Base-by-base conservation (phyloP, 2,888 invertebrate species). In the Neocrepidodera transversa region DNA sequence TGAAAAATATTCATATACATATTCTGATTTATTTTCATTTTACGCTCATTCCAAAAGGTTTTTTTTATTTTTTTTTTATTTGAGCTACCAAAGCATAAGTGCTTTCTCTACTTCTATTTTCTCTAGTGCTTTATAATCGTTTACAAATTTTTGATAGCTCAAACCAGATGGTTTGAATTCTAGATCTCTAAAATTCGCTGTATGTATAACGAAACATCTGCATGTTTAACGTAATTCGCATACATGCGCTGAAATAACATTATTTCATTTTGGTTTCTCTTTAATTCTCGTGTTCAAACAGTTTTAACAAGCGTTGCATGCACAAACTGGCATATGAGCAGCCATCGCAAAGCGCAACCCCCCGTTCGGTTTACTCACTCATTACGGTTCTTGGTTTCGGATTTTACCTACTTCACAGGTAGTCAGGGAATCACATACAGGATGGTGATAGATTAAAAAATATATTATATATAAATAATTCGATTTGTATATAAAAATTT, bases 231-330 rank as follows among this genome's bases (percentile, higher is more conserved):
- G 47, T 57, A 55, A 43, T 63, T 58, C 55, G 26, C 54, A 60
- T 60, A 58, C 54, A 63, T 58, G 54, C 54, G 51, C 53, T 45
- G 40, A 60, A 63, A 58, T 57, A 58, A 54, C 45, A 54, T 54
- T 38, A 57, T 57, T 57, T 43, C 57, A 28, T 53, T 54, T 54
- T 32, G 42, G 63, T 55, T 59, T 53, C 54, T 59, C 54, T 63
- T 58, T 55, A 55, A 55, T 60, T 58, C 54, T 43, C 49, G 42
- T 62, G 54, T 58, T 53, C 50, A 36, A 49, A 52, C 58, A 54
- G 42, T 50, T 56, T 47, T 58, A 58, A 58, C 53, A 53, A 51
- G 35, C 55, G 38, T 56, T 42, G 58, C 58, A 63, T 60, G 63
- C 55, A 55, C 32, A 58, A n/a, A 51, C 38, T 55, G 58, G 43